phyloP scores from a whole-genome alignment of 2,888 invertebrate species.

The Steromphala cineraria region DNA sequence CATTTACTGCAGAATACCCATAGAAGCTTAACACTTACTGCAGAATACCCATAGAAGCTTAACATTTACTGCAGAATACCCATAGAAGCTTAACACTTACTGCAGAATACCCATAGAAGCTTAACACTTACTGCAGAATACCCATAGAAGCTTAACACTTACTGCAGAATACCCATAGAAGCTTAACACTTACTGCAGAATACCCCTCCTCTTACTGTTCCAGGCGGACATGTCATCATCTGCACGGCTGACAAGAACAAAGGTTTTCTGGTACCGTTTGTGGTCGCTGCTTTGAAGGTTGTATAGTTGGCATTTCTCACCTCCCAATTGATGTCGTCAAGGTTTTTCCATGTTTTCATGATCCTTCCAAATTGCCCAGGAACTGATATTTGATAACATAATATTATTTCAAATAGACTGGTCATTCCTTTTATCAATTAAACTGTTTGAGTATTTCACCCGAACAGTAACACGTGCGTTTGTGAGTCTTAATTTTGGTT shows the following conservation, averaged over 20 bases:
- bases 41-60: too few relatives aligned
- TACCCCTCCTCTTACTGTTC: background rate
- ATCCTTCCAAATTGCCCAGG: slow-evolving; percentile 4
- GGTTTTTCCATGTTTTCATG: background rate
- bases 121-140: background rate
- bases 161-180: background rate
- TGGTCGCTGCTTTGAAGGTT: background rate
- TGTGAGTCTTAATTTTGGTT: too few relatives aligned
- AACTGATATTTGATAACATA: background rate
- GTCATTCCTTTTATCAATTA: too few relatives aligned
- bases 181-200: background rate
- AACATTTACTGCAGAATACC: too few relatives aligned
- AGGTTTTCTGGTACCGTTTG: background rate
- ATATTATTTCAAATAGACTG: too few relatives aligned
- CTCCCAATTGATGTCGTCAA: slow-evolving; percentile 1
- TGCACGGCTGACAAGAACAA: background rate
- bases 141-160: background rate
- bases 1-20: too few relatives aligned
- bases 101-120: too few relatives aligned
- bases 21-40: too few relatives aligned
- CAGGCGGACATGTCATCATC: background rate
- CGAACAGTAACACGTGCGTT: too few relatives aligned
- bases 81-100: too few relatives aligned
- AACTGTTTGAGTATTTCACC: too few relatives aligned
- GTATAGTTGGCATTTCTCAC: background rate